Evolutionary conservation across 2,888 invertebrate species (phyloP).

Genomic region (Aquatica leii): DNA sequence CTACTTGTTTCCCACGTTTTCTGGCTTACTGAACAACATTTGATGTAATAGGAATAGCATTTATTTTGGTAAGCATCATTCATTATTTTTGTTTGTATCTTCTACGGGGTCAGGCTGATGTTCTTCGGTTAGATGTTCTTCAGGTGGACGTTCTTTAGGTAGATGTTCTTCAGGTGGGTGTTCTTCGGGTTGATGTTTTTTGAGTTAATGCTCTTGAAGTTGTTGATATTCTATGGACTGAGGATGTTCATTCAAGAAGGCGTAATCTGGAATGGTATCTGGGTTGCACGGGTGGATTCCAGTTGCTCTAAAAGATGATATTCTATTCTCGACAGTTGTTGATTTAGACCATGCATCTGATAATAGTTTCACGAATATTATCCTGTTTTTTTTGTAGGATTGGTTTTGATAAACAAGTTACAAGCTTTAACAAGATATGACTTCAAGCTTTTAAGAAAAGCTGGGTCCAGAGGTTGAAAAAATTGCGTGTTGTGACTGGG

Average conservation of each 20-base stretch:
- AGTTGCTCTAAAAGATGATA: not conserved
- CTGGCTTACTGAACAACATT: too few species aligned
- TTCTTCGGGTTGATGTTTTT: too few species aligned
- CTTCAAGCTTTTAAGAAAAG: not conserved
- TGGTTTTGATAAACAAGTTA: not conserved
- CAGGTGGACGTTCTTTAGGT: not conserved
- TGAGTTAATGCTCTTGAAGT: too few species aligned
- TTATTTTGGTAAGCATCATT: too few species aligned
- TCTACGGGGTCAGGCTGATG: not conserved
- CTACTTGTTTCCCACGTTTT: too few species aligned
- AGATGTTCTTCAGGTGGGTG: too few species aligned
- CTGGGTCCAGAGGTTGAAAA: conserved; percentile 7
- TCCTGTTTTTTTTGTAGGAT: too few species aligned
- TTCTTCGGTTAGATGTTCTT: not conserved
- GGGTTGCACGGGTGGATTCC: not conserved
- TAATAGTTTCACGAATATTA: too few species aligned
- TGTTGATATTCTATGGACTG: too few species aligned
- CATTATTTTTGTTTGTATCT: not conserved
- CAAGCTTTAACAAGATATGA: too few species aligned
- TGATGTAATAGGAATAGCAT: too few species aligned
- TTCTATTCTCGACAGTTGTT: not conserved
- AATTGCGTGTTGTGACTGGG: conserved; percentile 4
- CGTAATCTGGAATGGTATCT: not conserved
- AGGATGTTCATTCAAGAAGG: not conserved
- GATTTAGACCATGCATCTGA: not conserved